Evolutionary conservation across 2,888 invertebrate species (phyloP), one percentile per base, ranked within the genome.

Genomic region (Clostera curtula): DNA sequence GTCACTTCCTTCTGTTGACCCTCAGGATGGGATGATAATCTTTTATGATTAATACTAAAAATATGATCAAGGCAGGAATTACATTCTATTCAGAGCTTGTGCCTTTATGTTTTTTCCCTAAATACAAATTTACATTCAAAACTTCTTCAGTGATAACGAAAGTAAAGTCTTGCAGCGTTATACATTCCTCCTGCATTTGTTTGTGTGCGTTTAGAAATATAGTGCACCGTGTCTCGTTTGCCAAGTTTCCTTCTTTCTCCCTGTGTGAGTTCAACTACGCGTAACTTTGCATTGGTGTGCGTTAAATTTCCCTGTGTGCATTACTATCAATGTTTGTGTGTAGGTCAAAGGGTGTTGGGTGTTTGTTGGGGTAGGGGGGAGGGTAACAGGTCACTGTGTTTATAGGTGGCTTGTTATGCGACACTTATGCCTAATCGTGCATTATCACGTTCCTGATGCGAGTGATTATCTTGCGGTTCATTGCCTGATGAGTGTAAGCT

Each of bases 331-430:
- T 50, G 49, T 42, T 42, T 31, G 42, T 49, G 49, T 53, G 60
- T 56, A 53, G 56, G 60, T 51, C 55, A 51, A 43, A 46, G 59
- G 54, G 59, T 56, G 59, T 40, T 49, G 43, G 41, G 52, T 31
- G 17, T 16, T 18, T 24, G 33, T 12, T 31, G 35, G 29, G 45
- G 40, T 36, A 26, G 52, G 38, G 49, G 39, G 32, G 33, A 44
- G 53, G 56, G 54, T 54, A 61, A 47, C 56, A 57, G 76, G 79
- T 75, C 77, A 75, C 54, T 67, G 62, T 77, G 77, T 75, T 71
- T 75, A 56, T 76, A 65, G 75, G 75, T 64, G 58, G 46, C 19
- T 49, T 45, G 42, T 52, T 56, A 56, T 49, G 51, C 53, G 45
- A 56, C 54, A 54, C 56, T 57, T 54, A 52, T 54, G 43, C 56